Evolutionary conservation across 1,140 invertebrate species (phyloP), one percentile per base, ranked within the genome.

Genomic region (Tachypleus tridentatus): DNA sequence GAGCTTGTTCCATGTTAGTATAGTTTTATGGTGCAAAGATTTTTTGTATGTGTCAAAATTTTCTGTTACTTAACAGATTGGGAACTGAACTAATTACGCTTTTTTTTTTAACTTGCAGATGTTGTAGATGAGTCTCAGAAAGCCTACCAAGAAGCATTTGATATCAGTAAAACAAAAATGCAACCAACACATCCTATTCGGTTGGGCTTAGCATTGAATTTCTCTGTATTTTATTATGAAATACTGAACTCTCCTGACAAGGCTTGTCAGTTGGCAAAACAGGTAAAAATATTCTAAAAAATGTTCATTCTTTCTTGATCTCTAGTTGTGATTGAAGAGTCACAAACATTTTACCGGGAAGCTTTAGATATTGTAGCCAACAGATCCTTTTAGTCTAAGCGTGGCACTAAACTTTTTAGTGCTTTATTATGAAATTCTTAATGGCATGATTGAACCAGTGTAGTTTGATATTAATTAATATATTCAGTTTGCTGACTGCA

Each of bases 211-310:
- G 96, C 94, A 75, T 87, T 99, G 77, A 98, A 98, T 83, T 98
- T 96, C 83, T 97, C 93, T 75, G 96, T 98, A 77, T 98, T 98
- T 85, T 98, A 97, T 85, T 98, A 98, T 84, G 96, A 99, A 87
- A 98, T 99, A 79, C 86, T 96, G 81, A 97, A 96, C 83, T 93
- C 91, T 77, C 94, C 94, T 80, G 93, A 96, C 80, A 93, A 95
- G 82, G 96, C 96, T 79, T 98, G 95, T 83, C 89, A 95, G 78
- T 84, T 99, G 81, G 96, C 96, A 74, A 98, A 98, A 88, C 88
- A 93, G 88, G 93, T 94, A 78, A 69, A 69, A 29, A 59, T 51
- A 67, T 68, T 11, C 2, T 70, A 68, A 69, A 67, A 64, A 49
- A 50, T 58, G 58, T 66, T 1, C 9, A 29, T 29, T 11, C 60